Base-by-base conservation (phyloP, 2,888 invertebrate genomes). In the Eupelmus urozonus region DNA sequence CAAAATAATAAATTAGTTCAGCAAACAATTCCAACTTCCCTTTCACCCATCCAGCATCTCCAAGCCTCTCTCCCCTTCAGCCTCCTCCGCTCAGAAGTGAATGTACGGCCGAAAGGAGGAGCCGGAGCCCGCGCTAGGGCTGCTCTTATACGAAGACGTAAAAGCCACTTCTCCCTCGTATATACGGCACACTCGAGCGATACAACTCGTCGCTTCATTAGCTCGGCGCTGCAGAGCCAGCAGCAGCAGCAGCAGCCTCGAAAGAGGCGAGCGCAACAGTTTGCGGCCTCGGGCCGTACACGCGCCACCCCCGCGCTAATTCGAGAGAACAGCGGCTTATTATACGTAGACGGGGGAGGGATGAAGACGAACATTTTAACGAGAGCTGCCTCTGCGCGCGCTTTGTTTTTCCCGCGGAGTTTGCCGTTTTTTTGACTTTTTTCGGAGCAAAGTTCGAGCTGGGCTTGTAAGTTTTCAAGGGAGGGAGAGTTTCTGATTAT, bases 241-340 rank as follows among this genome's bases (percentile, higher is more conserved):
- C n/a, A n/a, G n/a, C n/a, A n/a, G n/a, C n/a, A n/a, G n/a, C n/a
- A n/a, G n/a, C n/a, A n/a, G n/a, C 79, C 74, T 83, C 83, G 82
- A 16, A 45, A 85, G 86, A 87, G 86, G 85, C 85, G 85, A 66
- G 72, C 51, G 88, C 88, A 88, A 88, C 88, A 88, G 88, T 88
- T 88, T 87, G 87, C 82, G 85, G 85, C 85, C 82, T 85, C 83
- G 27, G 81, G 82, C 79, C 59, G 13, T 53, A 29, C 34, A 5
- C 53, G 11, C 20, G 20, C 20, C 65, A 27, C 29, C 25, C n/a
- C 27, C 53, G 60, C 53, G 63, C 76, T 70, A 45, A 51, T 62
- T 57, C 67, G 60, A 27, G 63, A 65, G 65, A 73, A 73, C 65
- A 73, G 9, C 62, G 53, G 73, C 73, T 71, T 71, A 49, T 71